phyloP scores from a whole-genome alignment of 2,888 invertebrate genomes.

The Tortrix viridana region DNA sequence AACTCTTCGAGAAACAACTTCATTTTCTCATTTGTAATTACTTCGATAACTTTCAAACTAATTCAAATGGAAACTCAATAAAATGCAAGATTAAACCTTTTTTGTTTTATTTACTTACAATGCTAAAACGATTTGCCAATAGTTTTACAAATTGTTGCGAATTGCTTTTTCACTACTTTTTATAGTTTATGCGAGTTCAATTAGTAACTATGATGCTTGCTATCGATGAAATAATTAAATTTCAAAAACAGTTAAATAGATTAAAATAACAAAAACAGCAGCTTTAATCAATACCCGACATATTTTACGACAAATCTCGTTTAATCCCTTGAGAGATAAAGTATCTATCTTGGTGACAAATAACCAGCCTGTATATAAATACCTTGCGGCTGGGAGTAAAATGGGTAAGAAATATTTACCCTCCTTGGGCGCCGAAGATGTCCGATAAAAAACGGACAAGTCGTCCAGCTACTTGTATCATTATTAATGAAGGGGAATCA shows the following conservation, averaged over 20 bases:
- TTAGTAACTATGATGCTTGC: no score
- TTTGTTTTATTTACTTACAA: no score
- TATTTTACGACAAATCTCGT: constrained; percentile 8
- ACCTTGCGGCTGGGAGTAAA: constrained; percentile 7
- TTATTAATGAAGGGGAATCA: background rate
- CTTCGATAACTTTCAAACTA: constrained; percentile 12
- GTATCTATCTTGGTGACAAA: constrained; percentile 19
- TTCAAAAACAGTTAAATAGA: no score
- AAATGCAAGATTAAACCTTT: background rate
- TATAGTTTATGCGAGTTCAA: no score
- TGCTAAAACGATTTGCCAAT: no score
- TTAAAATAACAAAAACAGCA: background rate
- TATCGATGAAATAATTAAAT: no score
- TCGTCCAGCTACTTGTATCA: background rate
- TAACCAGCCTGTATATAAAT: constrained; percentile 14
- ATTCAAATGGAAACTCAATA: background rate
- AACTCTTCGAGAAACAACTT: constrained; percentile 11
- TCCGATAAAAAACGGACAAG: background rate
- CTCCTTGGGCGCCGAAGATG: background rate
- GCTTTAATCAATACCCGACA: background rate
- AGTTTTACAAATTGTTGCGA: background rate
- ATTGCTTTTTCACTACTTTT: background rate
- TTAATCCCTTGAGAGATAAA: background rate
- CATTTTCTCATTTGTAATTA: constrained; percentile 13
- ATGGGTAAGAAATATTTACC: background rate